phyloP scores from a whole-genome alignment of 2,888 invertebrate species.

The Malthinus seriepunctatus region DNA sequence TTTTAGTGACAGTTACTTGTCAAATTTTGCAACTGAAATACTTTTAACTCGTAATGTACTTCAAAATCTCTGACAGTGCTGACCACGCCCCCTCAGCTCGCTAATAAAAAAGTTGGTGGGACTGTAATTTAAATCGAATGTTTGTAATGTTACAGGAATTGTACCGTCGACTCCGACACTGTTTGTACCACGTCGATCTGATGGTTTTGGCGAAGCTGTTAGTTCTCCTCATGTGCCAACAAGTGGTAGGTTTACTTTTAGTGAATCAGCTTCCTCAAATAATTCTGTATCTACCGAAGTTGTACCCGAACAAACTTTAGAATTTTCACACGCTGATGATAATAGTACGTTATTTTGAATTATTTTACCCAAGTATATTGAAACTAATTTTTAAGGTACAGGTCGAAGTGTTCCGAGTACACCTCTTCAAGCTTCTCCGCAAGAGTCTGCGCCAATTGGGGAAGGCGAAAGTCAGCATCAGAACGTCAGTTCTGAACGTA shows the following conservation, averaged over 20 bases:
- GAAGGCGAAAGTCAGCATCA: slow-evolving; percentile 45
- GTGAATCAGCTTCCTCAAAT: slow-evolving; percentile 56
- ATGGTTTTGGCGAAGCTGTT: slow-evolving; percentile 90
- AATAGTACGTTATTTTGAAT: slow-evolving; percentile 43
- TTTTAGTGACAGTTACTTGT: too few relatives aligned
- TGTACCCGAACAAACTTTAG: slow-evolving; percentile 51
- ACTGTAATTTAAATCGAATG: too few relatives aligned
- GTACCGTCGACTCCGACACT: slow-evolving; percentile 90
- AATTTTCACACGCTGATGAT: slow-evolving; percentile 48
- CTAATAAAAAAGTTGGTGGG: too few relatives aligned
- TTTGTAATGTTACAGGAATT: slow-evolving; percentile 58
- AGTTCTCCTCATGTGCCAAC: slow-evolving; percentile 82
- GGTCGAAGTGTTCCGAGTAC: slow-evolving; percentile 71
- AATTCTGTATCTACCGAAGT: slow-evolving; percentile 44
- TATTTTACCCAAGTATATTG: slow-evolving; percentile 6
- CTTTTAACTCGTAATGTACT: too few relatives aligned
- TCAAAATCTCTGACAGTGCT: too few relatives aligned
- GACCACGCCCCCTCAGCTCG: too few relatives aligned
- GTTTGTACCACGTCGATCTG: slow-evolving; percentile 78
- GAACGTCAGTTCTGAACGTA: slow-evolving; percentile 40
- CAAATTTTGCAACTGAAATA: too few relatives aligned
- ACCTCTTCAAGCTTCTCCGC: slow-evolving; percentile 67
- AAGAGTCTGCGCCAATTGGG: slow-evolving; percentile 51
- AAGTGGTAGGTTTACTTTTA: slow-evolving; percentile 66
- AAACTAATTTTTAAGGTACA: slow-evolving; percentile 54